These are phyloP conservation scores for Acromyrmex heyeri DNA, from an alignment of 1,140 invertebrate species.

Conservation along the genomic window DNA sequence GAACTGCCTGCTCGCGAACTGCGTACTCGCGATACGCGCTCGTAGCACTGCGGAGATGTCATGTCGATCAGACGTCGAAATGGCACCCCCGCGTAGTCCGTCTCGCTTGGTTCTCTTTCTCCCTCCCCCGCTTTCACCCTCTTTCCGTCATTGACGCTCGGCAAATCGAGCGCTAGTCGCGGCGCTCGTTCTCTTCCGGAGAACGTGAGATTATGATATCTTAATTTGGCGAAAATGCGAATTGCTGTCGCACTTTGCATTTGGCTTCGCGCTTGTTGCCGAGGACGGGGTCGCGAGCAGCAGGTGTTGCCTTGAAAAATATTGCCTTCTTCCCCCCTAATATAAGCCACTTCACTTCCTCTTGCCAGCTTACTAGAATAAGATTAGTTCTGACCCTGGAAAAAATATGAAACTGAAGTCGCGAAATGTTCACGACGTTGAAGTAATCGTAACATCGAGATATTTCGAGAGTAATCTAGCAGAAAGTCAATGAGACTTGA, in stretches of 20 bases:
- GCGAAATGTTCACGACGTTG: not conserved
- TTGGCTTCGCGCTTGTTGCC: slow-evolving; percentile 8
- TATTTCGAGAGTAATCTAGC: not conserved
- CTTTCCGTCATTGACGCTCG: not conserved
- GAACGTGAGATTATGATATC: not conserved
- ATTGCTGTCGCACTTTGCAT: not conserved
- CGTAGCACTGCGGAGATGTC: slow-evolving; percentile 22
- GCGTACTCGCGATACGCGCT: slow-evolving; percentile 28
- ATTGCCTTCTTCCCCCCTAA: not conserved
- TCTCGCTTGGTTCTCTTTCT: not conserved
- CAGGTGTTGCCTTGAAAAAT: slow-evolving; percentile 25
- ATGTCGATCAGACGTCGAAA: slow-evolving; percentile 32
- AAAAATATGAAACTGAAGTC: not conserved
- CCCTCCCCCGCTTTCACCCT: not conserved
- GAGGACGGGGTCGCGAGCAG: slow-evolving; percentile 7
- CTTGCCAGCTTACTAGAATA: not conserved
- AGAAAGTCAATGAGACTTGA: not conserved
- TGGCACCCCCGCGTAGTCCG: slow-evolving; percentile 27
- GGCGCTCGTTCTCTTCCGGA: not conserved
- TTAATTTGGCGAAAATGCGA: not conserved
- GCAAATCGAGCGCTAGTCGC: slow-evolving; percentile 20
- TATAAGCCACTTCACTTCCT: not conserved
- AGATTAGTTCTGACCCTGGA: slow-evolving; percentile 8
- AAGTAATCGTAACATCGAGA: not conserved
- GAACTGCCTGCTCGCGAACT: not conserved